phyloP scores from a whole-genome alignment of 1,140 invertebrate genomes.

The Cheumatopsyche charites region DNA sequence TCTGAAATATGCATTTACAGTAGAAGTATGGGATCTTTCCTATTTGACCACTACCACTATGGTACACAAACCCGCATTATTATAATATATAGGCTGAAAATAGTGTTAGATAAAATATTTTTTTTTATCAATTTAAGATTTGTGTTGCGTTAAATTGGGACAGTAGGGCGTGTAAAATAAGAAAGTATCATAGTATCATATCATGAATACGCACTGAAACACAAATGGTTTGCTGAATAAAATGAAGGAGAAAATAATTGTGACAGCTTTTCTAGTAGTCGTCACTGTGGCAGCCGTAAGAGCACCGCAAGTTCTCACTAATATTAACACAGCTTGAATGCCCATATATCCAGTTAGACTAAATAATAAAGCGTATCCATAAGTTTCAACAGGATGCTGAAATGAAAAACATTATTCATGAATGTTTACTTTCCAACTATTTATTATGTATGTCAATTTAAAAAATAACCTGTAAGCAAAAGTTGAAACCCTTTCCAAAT shows the following conservation, averaged over 20 bases:
- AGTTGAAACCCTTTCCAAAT: conserved; percentile 74
- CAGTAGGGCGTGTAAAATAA: too few species aligned
- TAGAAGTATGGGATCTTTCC: too few species aligned
- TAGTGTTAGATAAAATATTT: too few species aligned
- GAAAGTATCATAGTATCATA: too few species aligned
- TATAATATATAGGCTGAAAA: too few species aligned
- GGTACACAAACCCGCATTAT: too few species aligned
- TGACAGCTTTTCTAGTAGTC: conserved; percentile 86
- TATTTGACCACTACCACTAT: too few species aligned
- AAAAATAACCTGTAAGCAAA: conserved; percentile 75
- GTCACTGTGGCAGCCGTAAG: conserved; percentile 91
- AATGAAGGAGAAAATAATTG: conserved; percentile 90
- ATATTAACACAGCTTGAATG: conserved; percentile 86
- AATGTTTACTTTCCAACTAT: neutral
- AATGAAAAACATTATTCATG: conserved; percentile 49
- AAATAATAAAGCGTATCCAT: conserved; percentile 86
- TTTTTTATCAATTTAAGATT: too few species aligned
- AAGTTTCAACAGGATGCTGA: conserved; percentile 76
- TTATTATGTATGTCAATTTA: neutral
- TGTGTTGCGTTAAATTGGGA: too few species aligned
- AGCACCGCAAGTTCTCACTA: conserved; percentile 87
- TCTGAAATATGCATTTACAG: too few species aligned
- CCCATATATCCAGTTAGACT: conserved; percentile 90
- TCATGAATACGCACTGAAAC: conserved; percentile 75
- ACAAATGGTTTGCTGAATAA: conserved; percentile 96